A percentile compares a stretch with the other conserved stretches of the same genome.
Evolutionary conservation across 2,113 vertebrate genomes (phyloP).

Genomic region (Grus americana): DNA sequence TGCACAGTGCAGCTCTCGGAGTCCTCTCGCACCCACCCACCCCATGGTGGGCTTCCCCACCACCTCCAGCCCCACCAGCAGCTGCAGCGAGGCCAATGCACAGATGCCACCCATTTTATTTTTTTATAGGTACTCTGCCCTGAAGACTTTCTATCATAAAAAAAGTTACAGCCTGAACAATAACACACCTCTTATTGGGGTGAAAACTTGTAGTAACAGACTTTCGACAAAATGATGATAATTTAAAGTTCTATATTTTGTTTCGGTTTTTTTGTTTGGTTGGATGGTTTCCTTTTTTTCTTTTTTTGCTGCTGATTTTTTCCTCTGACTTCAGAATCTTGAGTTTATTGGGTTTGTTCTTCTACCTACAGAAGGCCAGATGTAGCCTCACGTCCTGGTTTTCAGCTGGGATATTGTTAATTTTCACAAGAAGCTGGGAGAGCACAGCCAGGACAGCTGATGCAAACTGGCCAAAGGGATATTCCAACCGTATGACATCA

Average conservation of each 20-base stretch:
- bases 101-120: background rate
- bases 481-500: no score
- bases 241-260: background rate
- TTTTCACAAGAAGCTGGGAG: no score
- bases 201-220: background rate
- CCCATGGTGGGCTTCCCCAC: rapidly evolving
- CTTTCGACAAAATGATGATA: background rate
- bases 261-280: background rate
- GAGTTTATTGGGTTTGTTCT: background rate
- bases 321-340: background rate
- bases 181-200: background rate
- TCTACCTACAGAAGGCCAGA: background rate
- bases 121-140: background rate
- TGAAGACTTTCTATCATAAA: background rate
- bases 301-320: background rate
- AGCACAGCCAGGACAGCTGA: no score
- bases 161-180: background rate
- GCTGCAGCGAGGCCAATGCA: background rate
- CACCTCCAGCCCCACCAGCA: rapidly evolving
- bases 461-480: no score
- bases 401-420: no score
- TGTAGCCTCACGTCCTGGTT: background rate
- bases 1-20: background rate
- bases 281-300: background rate
- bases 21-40: rapidly evolving